Base-by-base conservation (phyloP, 2,113 vertebrate genomes). In the Sebastes fasciatus region DNA sequence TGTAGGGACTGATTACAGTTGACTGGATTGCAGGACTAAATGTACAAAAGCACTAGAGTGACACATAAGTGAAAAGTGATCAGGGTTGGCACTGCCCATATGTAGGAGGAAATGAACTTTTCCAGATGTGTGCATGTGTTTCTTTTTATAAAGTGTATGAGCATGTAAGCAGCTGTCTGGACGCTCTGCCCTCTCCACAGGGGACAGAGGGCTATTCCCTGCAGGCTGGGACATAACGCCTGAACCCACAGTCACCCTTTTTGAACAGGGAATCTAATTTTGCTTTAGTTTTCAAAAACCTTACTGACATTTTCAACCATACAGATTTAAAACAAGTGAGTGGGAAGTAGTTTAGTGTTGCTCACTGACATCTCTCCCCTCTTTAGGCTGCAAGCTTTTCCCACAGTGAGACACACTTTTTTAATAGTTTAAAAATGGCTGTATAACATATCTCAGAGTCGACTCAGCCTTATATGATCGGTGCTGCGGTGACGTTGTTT, bases 101-200 rank as follows among this genome's bases (percentile, higher is more conserved):
- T 21, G 71, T 4, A 26, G 14, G 7, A 23, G 55, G 11, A 43
- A 69, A 63, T 43, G 2, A 72, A 80, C 42, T 23, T 61, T 26
- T 51, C 21, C 68, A 68, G 63, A 48, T 67, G 77, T 74, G 58
- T 48, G 26, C 62, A 13, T 82, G 48, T 42, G 54, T 40, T n/a
- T 57, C 45, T 62, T 34, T 16, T 43, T 60, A 52, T 52, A n/a
- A 66, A 49, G 68, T 64, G 21, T 61, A 7, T 21, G 67, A 51
- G 58, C 66, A 14, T 12, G 60, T 42, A 51, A 66, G 58, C 86
- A 79, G 67, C 74, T 82, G 73, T 23, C 19, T 63, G 49, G 58
- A 75, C 6, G 77, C 68, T 74, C 42, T 65, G 69, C 3, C 69
- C 19, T 54, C 63, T 58, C 54, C 51, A 48, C n/a, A 5, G 64